phyloP scores from a whole-genome alignment of 1,140 invertebrate genomes.

The Mya arenaria region DNA sequence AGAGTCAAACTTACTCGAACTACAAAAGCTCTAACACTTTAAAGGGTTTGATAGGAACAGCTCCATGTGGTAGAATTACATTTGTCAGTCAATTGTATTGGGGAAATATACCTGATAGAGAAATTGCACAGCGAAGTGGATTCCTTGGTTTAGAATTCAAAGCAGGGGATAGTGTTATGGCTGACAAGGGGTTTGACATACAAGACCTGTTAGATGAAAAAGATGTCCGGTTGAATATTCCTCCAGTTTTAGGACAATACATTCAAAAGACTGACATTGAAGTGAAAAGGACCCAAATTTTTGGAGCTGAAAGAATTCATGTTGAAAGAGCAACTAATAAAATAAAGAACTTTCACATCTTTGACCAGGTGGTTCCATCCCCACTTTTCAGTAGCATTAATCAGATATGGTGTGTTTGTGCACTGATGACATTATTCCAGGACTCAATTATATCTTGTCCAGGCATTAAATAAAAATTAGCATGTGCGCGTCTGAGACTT shows the following conservation, averaged over 20 bases:
- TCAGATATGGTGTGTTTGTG: constrained; percentile 58
- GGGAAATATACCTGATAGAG: constrained; percentile 36
- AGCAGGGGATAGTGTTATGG: constrained; percentile 55
- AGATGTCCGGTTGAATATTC: constrained; percentile 48
- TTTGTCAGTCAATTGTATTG: constrained; percentile 33
- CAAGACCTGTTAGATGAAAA: constrained; percentile 39
- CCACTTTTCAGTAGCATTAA: constrained; percentile 22
- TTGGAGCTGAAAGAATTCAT: constrained; percentile 51
- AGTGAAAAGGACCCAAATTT: constrained; percentile 1
- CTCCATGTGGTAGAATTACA: constrained; percentile 39
- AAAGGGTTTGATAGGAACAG: constrained; percentile 46
- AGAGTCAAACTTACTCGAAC: constrained; percentile 25
- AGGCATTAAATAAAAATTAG: not conserved
- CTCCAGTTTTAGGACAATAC: constrained; percentile 35
- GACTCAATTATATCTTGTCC: constrained; percentile 10
- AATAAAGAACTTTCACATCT: constrained; percentile 58
- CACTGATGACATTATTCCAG: constrained; percentile 53
- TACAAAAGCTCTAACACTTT: constrained; percentile 54
- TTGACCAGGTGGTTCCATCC: constrained; percentile 51
- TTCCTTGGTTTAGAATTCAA: constrained; percentile 24
- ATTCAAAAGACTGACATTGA: constrained; percentile 38
- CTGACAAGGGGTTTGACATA: constrained; percentile 58
- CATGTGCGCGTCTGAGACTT: too few relatives aligned
- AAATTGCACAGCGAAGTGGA: constrained; percentile 39
- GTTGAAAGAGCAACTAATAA: constrained; percentile 50